Conservation (phyloP, 2,797 vertebrate genomes). For the Acropternis orthonyx region DNA sequence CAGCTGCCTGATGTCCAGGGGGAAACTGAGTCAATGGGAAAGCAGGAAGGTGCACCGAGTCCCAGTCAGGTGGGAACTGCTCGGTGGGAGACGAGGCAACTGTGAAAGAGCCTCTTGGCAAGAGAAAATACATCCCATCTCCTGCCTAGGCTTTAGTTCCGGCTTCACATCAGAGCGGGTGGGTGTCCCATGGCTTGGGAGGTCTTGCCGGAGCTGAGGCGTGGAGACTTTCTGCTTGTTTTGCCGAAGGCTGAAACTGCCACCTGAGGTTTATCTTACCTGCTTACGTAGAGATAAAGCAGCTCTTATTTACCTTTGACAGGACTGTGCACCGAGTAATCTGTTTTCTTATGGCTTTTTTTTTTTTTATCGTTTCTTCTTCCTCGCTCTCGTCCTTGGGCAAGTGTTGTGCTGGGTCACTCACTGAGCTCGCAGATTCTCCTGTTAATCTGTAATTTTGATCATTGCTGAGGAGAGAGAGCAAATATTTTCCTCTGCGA, state of each 20-base stretch:
- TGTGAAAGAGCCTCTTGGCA: fast-evolving
- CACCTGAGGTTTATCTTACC: background rate
- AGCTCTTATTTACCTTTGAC: background rate
- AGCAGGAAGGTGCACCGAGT: fast-evolving
- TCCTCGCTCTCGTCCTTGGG: background rate
- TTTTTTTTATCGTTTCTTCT: background rate
- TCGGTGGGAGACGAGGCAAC: fast-evolving
- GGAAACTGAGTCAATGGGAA: background rate
- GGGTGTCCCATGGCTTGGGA: background rate
- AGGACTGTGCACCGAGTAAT: background rate
- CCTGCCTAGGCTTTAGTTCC: background rate
- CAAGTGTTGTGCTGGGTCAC: background rate
- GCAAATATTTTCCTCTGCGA: conserved; percentile 14
- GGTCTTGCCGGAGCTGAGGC: fast-evolving
- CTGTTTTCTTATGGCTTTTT: background rate
- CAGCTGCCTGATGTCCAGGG: background rate
- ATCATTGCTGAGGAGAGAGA: background rate
- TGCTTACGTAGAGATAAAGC: background rate
- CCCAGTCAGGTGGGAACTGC: fast-evolving
- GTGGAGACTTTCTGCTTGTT: background rate
- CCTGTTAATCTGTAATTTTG: conserved; percentile 43
- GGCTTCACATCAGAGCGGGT: fast-evolving
- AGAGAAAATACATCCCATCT: background rate
- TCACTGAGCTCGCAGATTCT: background rate
- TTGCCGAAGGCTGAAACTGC: background rate